Evolutionary conservation across 1,140 invertebrate genomes (phyloP), one percentile per base, ranked within the genome.

Genomic region (Drosophila ogumai): DNA sequence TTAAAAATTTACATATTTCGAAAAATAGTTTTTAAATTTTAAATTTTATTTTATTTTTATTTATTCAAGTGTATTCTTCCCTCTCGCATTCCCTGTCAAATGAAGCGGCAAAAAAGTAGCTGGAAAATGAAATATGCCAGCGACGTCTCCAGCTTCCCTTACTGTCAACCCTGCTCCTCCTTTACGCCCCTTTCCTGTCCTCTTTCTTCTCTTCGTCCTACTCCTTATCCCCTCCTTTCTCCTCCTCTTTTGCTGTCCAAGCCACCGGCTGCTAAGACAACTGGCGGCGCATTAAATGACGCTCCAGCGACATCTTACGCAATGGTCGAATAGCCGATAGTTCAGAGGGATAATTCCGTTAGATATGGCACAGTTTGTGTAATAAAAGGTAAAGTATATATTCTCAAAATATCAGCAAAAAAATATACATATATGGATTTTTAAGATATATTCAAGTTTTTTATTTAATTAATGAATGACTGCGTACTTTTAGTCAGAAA

Each of bases 101-200:
- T 91, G 88, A 91, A 91, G 88, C 88, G 84, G 88, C 88, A 88
- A 91, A 91, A 91, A 90, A 91, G 79, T 77, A 80, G 82, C 84
- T 79, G 68, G 81, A 82, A 90, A 84, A 91, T 91, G 85, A 91
- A 91, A 90, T 90, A 90, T 87, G 87, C 81, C 81, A 90, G 82
- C 77, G 77, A 88, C 85, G 85, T 87, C 85, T 79, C 54, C 73
- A 36, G 38, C 56, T 40, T 34, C 52, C 54, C 34, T 28, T 34
- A 17, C 31, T 46, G 32, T 64, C 73, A 61, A 25, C 61, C 47
- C 46, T 13, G 54, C 47, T 49, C 46, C 40, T 28, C 46, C n/a
- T n/a, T 17, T 19, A 3, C 17, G 7, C 13, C 22, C 1, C 22
- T 13, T 15, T 8, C 13, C 6, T 28, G 25, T 13, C 19, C 13